Evolutionary conservation across 2,888 invertebrate species (phyloP).

Genomic region (Ichneumoninae sp.): DNA sequence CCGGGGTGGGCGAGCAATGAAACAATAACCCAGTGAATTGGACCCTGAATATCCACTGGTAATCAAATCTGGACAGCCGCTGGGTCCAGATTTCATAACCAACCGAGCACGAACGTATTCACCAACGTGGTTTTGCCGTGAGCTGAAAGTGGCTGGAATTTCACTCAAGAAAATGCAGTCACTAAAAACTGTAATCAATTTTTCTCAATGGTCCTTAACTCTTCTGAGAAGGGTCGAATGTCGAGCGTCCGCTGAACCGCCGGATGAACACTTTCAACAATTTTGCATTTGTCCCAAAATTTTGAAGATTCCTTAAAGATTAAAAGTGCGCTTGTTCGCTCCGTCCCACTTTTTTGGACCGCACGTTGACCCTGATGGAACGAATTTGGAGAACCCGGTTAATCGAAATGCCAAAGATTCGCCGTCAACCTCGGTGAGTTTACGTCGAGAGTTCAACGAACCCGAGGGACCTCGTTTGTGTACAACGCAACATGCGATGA

Average conservation of each 20-base stretch:
- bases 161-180: too few species aligned
- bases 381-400: not conserved
- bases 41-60: not conserved
- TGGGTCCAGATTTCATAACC: not conserved
- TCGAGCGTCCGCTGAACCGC: too few species aligned
- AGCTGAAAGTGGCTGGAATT: too few species aligned
- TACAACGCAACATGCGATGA: conserved; percentile 2
- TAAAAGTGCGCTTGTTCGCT: too few species aligned
- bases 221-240: not conserved
- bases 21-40: not conserved
- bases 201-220: not conserved
- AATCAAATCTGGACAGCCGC: not conserved
- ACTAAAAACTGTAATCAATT: not conserved
- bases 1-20: conserved; percentile 7
- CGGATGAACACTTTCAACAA: too few species aligned
- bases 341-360: too few species aligned
- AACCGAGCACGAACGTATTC: too few species aligned
- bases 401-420: not conserved
- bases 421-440: not conserved
- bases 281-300: too few species aligned
- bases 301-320: too few species aligned
- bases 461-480: not conserved
- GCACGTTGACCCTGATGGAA: not conserved
- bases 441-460: conserved; percentile 19
- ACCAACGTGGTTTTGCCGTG: too few species aligned